Evolutionary conservation across 2,888 invertebrate genomes (phyloP).

Genomic region (Meganola albula): DNA sequence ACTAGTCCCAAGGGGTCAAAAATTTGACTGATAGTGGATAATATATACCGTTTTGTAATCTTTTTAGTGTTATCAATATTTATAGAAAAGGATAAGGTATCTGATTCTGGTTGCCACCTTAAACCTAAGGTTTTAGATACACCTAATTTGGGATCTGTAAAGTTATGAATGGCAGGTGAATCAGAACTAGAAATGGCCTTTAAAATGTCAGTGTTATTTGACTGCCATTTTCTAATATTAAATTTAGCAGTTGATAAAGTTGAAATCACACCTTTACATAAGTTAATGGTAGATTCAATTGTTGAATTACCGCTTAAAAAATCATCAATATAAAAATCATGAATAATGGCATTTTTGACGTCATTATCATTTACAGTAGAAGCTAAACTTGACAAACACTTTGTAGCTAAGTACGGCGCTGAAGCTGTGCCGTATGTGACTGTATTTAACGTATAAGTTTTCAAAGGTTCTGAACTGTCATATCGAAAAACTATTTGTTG

Average conservation of each 20-base stretch:
- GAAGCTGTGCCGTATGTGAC: not conserved
- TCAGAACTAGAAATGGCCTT: not conserved
- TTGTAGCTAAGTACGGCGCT: not conserved
- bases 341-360: not conserved
- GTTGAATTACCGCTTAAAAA: not conserved
- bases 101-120: constrained; percentile 19
- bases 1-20: constrained; percentile 23
- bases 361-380: not conserved
- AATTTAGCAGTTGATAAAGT: not conserved
- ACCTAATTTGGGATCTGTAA: no score
- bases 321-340: not conserved
- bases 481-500: not conserved
- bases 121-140: constrained; percentile 27
- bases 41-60: constrained; percentile 26
- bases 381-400: not conserved
- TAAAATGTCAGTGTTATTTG: not conserved
- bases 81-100: constrained; percentile 20
- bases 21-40: constrained; percentile 18
- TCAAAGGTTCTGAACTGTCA: not conserved
- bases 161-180: no score
- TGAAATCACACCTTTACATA: not conserved
- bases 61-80: constrained; percentile 8
- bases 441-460: not conserved
- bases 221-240: not conserved
- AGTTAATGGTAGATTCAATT: not conserved